phyloP scores from a whole-genome alignment of 2,113 vertebrate genomes.

The Callocephalon fimbriatum region DNA sequence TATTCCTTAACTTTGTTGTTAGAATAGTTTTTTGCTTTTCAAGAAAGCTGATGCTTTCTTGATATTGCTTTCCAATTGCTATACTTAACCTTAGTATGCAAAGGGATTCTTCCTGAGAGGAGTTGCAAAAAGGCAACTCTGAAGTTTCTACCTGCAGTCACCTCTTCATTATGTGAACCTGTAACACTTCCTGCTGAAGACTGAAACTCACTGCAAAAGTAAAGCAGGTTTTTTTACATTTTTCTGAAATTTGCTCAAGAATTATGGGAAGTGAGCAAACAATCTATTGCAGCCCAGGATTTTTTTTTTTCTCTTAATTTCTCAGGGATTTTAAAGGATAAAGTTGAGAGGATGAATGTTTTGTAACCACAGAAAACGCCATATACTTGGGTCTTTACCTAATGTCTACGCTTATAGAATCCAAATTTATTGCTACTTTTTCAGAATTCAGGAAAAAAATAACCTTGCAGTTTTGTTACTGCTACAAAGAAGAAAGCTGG shows the following conservation, averaged over 20 bases:
- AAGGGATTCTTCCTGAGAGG: not conserved
- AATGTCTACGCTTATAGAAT: not conserved
- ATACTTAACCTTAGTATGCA: not conserved
- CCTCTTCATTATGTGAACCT: not conserved
- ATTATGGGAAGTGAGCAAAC: not conserved
- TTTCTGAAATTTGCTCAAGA: not conserved
- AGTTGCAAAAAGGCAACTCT: not conserved
- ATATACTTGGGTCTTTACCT: not conserved
- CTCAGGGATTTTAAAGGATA: not conserved
- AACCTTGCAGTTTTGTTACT: constrained; percentile 31
- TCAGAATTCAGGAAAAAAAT: constrained; percentile 11
- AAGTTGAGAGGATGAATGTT: not conserved
- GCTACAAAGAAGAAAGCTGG: constrained; percentile 44
- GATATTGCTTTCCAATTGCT: not conserved
- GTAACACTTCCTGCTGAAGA: not conserved
- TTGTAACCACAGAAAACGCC: not conserved
- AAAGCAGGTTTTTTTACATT: not conserved
- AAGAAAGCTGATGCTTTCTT: not conserved
- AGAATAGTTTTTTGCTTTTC: not conserved
- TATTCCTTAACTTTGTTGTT: not conserved
- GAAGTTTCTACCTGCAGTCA: not conserved
- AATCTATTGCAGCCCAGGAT: not conserved
- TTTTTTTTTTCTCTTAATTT: not conserved
- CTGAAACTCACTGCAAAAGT: not conserved
- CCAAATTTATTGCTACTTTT: not conserved